A percentile compares a stretch with the other conserved stretches of the same genome.
These are phyloP conservation scores for Bacillus rossius DNA, from an alignment of 1,140 invertebrate genomes.

Conservation along the genomic window DNA sequence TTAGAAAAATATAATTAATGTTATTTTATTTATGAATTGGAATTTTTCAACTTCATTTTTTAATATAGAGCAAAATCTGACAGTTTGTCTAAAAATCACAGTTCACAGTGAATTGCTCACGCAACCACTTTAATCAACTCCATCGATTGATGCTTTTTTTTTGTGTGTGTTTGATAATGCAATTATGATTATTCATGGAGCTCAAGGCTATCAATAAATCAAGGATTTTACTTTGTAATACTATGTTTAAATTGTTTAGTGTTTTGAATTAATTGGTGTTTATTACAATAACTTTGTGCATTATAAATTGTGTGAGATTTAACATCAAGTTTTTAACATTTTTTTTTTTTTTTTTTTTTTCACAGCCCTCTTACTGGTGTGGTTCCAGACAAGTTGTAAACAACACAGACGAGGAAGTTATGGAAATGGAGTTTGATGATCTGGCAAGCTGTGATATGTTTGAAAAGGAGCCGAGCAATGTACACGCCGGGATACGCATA, in stretches of 20 bases:
- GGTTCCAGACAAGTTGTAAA: not conserved
- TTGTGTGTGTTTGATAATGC: no score
- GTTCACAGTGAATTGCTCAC: no score
- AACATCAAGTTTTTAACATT: not conserved
- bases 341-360: not conserved
- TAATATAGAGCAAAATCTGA: no score
- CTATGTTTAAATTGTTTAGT: not conserved
- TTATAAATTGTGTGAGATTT: not conserved
- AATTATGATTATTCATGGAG: no score
- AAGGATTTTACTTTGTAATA: not conserved
- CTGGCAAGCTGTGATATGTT: constrained; percentile 36
- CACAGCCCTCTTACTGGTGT: constrained; percentile 9
- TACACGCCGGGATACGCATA: constrained; percentile 56
- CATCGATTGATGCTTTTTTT: no score
- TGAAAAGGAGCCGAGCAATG: constrained; percentile 50
- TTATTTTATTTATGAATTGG: no score
- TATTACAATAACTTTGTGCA: not conserved
- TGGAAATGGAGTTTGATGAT: not conserved
- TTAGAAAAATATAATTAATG: no score
- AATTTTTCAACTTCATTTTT: no score
- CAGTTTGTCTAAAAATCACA: no score
- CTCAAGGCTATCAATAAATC: no score
- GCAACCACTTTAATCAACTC: no score
- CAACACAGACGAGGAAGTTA: no score
- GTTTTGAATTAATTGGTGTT: not conserved